Base-by-base conservation (phyloP, 2,888 invertebrate genomes). In the Papilio elwesi region DNA sequence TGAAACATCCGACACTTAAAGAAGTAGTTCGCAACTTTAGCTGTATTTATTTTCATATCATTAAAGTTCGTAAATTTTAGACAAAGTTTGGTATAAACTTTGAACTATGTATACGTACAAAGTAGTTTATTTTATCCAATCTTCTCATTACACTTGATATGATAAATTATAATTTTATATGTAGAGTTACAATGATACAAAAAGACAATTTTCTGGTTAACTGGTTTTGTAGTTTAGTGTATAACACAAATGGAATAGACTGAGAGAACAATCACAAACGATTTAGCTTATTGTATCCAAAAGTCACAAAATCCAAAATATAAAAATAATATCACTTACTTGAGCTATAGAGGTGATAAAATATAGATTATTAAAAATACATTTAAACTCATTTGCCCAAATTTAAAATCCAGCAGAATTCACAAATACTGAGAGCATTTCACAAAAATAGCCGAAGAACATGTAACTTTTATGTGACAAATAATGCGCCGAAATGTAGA, bases 61-160 rank as follows among this genome's bases (percentile, higher is more conserved):
- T 69, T 69, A 69, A 69, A 69, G 62, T 49, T 59, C 49, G 62
- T n/a, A 8, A 68, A 68, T 62, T 59, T 52, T 8, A 9, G 36
- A 65, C 65, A 65, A 65, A 65, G 43, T 62, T 57, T 62, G 38
- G 3, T 15, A 12, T 36, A 36, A 62, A 69, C 12, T 59, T 48
- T 49, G 36, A 68, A 51, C 11, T 69, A 62, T 51, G 38, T 53
- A 36, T 43, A 43, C 4, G 1, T 26, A 26, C 26, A 55, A 26
- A 26, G 26, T n/a, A 51, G 36, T 57, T 57, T 12, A 36, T 13
- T 26, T 36, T 57, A 57, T 57, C 57, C 10, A 13, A 13, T 7
- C 26, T 55, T 36, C 12, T 55, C 55, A 8, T 57, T 57, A 2
- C 36, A 13, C 57, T 12, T 13, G 36, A n/a, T 1, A 6, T 8